These are phyloP conservation scores for Halcyon badia DNA, from an alignment of 2,797 vertebrate genomes.

Conservation along the genomic window DNA sequence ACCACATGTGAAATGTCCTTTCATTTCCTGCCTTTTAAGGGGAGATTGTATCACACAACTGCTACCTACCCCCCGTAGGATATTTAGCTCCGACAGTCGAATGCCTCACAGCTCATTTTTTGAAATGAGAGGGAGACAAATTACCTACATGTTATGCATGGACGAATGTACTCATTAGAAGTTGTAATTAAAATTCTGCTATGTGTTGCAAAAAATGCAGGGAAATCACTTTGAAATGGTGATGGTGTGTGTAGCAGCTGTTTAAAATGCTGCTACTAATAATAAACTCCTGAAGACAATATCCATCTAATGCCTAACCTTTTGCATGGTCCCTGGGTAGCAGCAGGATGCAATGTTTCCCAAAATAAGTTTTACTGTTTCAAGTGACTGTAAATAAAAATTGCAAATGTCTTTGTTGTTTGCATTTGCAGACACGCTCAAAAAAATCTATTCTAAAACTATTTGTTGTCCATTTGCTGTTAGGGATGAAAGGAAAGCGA, in stretches of 20 bases:
- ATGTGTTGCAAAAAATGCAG: not conserved
- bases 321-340: not conserved
- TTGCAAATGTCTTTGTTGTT: not conserved
- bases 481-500: not conserved
- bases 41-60: not conserved
- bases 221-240: not conserved
- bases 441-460: not conserved
- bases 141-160: not conserved
- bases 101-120: not conserved
- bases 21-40: slow-evolving; percentile 66
- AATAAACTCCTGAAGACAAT: slow-evolving; percentile 4
- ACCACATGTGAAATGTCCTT: not conserved
- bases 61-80: not conserved
- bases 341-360: not conserved
- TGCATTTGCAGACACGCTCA: not conserved
- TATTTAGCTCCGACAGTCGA: not conserved
- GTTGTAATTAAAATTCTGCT: not conserved
- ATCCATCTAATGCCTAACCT: not conserved
- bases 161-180: not conserved
- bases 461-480: not conserved
- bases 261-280: slow-evolving; percentile 1
- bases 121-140: not conserved
- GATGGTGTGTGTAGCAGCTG: not conserved
- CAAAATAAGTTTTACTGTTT: slow-evolving; percentile 9
- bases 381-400: slow-evolving; percentile 11